phyloP scores from a whole-genome alignment of 2,113 vertebrate species.

The Erythrocercus mccallii region DNA sequence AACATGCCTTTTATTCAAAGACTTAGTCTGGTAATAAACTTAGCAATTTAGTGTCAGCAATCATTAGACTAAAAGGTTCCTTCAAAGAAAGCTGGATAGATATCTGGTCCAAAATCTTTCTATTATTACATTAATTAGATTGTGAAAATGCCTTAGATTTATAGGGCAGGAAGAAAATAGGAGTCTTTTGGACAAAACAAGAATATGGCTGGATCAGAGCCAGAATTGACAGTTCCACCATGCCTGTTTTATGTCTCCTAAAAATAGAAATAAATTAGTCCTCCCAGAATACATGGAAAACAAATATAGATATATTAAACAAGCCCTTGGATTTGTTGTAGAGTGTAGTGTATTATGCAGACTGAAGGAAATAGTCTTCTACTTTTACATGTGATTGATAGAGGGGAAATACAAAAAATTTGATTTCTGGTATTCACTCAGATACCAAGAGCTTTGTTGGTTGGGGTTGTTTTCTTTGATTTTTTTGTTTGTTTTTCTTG shows the following conservation, averaged over 20 bases:
- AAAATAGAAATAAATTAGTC: neutral
- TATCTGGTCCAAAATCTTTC: neutral
- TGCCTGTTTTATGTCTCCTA: neutral
- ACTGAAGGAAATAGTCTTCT: neutral
- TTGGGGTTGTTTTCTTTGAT: neutral
- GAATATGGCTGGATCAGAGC: neutral
- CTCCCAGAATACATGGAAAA: neutral
- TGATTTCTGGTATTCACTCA: neutral
- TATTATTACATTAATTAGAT: neutral
- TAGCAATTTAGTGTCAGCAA: neutral
- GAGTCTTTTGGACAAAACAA: neutral
- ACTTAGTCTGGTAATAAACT: neutral
- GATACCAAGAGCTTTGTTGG: neutral
- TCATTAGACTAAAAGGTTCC: neutral
- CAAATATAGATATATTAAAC: neutral
- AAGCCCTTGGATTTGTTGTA: neutral
- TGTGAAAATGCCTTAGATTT: neutral
- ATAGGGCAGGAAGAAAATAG: neutral
- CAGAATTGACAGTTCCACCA: neutral
- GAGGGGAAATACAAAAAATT: neutral
- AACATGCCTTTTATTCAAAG: neutral
- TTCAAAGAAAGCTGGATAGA: neutral
- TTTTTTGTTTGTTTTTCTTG: neutral
- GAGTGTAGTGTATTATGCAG: neutral
- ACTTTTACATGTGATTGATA: neutral